phyloP scores from a whole-genome alignment of 1,140 invertebrate species.

The Chrysoperla carnea region DNA sequence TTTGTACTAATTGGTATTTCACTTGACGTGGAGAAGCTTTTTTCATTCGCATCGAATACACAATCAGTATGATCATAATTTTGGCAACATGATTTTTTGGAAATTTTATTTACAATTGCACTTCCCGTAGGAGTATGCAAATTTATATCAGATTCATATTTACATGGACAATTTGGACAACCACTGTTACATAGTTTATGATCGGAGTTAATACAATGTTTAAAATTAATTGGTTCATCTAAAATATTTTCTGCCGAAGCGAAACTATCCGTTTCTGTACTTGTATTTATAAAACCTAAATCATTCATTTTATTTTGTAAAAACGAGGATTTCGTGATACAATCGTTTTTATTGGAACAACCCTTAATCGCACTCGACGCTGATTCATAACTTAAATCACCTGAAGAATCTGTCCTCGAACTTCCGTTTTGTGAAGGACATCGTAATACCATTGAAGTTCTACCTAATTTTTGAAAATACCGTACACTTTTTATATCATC shows the following conservation, averaged over 20 bases:
- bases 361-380: conserved; percentile 20
- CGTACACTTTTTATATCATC: conserved; percentile 40
- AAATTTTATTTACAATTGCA: not conserved
- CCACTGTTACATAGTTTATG: not conserved
- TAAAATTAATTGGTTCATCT: conserved; percentile 8
- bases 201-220: not conserved
- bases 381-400: conserved; percentile 33
- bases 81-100: not conserved
- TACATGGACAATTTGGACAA: not conserved
- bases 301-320: not conserved
- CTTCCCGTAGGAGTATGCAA: not conserved
- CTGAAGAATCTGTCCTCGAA: conserved; percentile 20
- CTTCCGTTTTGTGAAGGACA: conserved; percentile 5
- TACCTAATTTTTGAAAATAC: conserved; percentile 32
- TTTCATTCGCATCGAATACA: not conserved
- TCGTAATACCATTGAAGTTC: conserved; percentile 9
- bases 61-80: not conserved
- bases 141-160: not conserved
- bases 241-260: conserved; percentile 25
- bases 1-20: conserved; percentile 11
- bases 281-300: not conserved
- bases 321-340: no score
- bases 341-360: conserved; percentile 12
- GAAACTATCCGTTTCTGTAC: conserved; percentile 18
- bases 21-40: conserved; percentile 8